These are phyloP conservation scores for Drosophila melanosoma DNA, from an alignment of 2,888 invertebrate species.

Conservation along the genomic window DNA sequence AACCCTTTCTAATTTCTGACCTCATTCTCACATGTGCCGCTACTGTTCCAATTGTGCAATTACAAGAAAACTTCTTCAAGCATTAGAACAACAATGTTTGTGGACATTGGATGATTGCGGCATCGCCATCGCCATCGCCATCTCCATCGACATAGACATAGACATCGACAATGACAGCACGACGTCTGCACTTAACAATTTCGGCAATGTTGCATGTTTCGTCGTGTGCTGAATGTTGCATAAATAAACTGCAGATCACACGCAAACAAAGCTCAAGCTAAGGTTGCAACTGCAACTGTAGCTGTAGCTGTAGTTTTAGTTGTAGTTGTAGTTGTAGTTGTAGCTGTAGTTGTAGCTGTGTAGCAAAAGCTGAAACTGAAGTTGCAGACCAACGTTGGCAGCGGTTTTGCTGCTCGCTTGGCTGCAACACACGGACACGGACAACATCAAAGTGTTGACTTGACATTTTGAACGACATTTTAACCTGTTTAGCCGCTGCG, in stretches of 20 bases:
- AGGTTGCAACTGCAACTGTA: conserved; percentile 20
- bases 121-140: conserved; percentile 37
- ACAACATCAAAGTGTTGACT: conserved; percentile 82
- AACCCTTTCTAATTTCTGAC: conserved; percentile 48
- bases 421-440: conserved; percentile 60
- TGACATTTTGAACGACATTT: conserved; percentile 82
- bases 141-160: conserved; percentile 25
- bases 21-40: conserved; percentile 59
- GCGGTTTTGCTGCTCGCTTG: conserved; percentile 50
- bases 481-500: conserved; percentile 80
- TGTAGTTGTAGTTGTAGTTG: conserved; percentile 1
- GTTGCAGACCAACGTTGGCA: conserved; percentile 47
- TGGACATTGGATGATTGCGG: conserved; percentile 31
- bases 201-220: conserved; percentile 78
- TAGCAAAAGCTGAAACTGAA: conserved; percentile 22
- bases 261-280: conserved; percentile 71
- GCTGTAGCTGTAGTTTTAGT: too few species aligned
- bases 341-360: conserved; percentile 9
- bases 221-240: conserved; percentile 81
- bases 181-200: conserved; percentile 76
- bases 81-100: conserved; percentile 61
- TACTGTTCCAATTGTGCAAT: conserved; percentile 69
- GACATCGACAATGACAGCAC: conserved; percentile 60
- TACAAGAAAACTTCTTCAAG: conserved; percentile 60
- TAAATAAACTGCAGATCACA: conserved; percentile 79